These are phyloP conservation scores for Eumeta japonica DNA, from an alignment of 1,140 invertebrate genomes.

Conservation along the genomic window DNA sequence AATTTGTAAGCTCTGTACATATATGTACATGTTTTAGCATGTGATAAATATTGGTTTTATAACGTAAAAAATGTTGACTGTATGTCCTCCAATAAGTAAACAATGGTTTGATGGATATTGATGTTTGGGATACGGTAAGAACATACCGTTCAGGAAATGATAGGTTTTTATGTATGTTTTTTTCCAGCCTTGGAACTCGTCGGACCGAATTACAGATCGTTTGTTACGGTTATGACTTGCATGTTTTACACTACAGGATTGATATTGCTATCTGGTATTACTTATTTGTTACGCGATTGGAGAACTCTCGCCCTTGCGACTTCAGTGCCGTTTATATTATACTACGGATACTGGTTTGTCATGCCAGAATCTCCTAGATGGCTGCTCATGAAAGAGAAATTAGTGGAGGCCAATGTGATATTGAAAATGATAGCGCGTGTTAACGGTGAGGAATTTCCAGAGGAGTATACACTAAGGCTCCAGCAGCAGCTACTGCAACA, in stretches of 20 bases:
- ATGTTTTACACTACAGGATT: slow-evolving; percentile 85
- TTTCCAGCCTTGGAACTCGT: slow-evolving; percentile 82
- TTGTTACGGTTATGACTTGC: slow-evolving; percentile 87
- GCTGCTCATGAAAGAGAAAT: slow-evolving; percentile 75
- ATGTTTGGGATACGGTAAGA: background rate
- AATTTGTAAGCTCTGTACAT: too few relatives aligned
- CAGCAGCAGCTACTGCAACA: slow-evolving; percentile 70
- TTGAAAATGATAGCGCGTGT: slow-evolving; percentile 73
- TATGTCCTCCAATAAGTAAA: too few relatives aligned
- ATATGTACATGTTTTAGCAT: too few relatives aligned
- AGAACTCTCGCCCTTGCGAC: slow-evolving; percentile 73
- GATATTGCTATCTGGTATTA: slow-evolving; percentile 76
- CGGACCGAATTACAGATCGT: slow-evolving; percentile 85
- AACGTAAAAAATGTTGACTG: too few relatives aligned
- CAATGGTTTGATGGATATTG: too few relatives aligned
- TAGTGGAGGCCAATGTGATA: slow-evolving; percentile 77
- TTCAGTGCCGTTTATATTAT: slow-evolving; percentile 79
- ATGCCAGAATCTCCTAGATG: slow-evolving; percentile 84
- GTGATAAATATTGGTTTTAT: too few relatives aligned
- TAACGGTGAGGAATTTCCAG: slow-evolving; percentile 74
- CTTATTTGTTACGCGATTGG: slow-evolving; percentile 83
- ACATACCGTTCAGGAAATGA: slow-evolving; percentile 1
- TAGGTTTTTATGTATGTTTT: slow-evolving; percentile 7
- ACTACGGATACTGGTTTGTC: slow-evolving; percentile 82
- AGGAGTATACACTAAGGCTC: slow-evolving; percentile 69